Conservation (phyloP, 1,140 invertebrate species). For the Pogonognathellus flavescens region DNA sequence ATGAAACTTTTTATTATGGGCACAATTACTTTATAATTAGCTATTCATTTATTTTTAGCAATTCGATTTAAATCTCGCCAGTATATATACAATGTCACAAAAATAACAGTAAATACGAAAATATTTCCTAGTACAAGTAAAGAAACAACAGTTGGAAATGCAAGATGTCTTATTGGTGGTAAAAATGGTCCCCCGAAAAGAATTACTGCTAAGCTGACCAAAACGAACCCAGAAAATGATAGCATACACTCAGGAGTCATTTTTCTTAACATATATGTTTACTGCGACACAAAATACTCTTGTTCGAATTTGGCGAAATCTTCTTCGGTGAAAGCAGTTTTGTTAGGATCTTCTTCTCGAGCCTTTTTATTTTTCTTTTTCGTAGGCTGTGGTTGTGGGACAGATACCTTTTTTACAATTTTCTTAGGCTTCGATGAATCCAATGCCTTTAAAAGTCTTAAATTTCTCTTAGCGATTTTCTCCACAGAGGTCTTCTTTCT, state of each 20-base stretch:
- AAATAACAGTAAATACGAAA: slow-evolving; percentile 60
- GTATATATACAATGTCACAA: slow-evolving; percentile 40
- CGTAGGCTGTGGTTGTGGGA: background rate
- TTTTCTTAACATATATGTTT: no score
- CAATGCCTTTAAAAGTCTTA: slow-evolving; percentile 58
- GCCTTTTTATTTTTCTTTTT: slow-evolving; percentile 49
- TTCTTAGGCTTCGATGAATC: slow-evolving; percentile 3
- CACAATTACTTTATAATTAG: no score
- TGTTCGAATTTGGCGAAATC: slow-evolving; percentile 65
- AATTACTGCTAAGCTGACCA: slow-evolving; percentile 46
- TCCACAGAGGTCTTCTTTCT: slow-evolving; percentile 46
- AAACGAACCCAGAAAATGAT: slow-evolving; percentile 33
- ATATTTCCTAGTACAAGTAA: slow-evolving; percentile 60
- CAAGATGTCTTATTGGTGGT: slow-evolving; percentile 58
- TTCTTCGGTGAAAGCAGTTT: slow-evolving; percentile 63
- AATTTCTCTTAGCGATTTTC: slow-evolving; percentile 58
- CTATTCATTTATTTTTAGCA: no score
- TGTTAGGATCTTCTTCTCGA: background rate
- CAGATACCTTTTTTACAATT: background rate
- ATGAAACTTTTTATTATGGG: no score
- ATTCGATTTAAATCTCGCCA: background rate
- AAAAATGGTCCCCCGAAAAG: slow-evolving; percentile 66
- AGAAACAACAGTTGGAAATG: slow-evolving; percentile 52
- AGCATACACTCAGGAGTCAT: slow-evolving; percentile 57
- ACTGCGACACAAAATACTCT: slow-evolving; percentile 64